These are phyloP conservation scores for Bombus breviceps DNA, from an alignment of 1,140 invertebrate genomes.

Conservation along the genomic window DNA sequence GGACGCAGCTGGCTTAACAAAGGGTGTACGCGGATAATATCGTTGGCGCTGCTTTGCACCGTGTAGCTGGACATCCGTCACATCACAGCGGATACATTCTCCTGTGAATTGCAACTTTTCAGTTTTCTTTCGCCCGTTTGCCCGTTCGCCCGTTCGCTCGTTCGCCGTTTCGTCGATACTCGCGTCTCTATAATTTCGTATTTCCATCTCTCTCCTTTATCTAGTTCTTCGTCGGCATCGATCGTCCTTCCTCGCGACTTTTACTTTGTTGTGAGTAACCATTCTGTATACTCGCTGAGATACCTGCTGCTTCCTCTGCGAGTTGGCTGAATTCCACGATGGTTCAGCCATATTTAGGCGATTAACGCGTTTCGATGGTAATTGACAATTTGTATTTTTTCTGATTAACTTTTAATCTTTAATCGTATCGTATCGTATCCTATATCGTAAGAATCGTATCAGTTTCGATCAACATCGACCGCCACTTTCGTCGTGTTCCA, in stretches of 20 bases:
- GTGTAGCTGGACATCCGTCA: slow-evolving; percentile 7
- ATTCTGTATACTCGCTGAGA: background rate
- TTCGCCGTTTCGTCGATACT: background rate
- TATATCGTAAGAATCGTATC: no score
- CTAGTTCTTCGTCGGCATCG: background rate
- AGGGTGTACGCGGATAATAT: slow-evolving; percentile 45
- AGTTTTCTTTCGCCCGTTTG: background rate
- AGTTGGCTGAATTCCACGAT: background rate
- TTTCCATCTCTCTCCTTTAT: background rate
- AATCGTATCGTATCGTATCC: no score
- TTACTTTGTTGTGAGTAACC: no score
- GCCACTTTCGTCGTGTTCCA: no score
- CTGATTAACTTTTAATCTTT: no score
- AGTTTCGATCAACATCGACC: no score
- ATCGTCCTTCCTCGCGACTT: background rate
- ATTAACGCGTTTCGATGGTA: background rate
- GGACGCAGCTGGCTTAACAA: slow-evolving; percentile 49
- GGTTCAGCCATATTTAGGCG: background rate
- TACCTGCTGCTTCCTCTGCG: background rate
- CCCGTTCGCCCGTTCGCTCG: background rate
- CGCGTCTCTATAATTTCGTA: background rate
- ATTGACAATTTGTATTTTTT: background rate
- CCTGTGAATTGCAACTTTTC: slow-evolving; percentile 7
- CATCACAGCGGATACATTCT: background rate
- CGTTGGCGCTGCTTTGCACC: slow-evolving; percentile 33